Percentiles rank a stretch among this genome's conserved stretches.
Evolutionary conservation across 2,888 invertebrate species (phyloP).

Genomic region (Pegoplata infirma): DNA sequence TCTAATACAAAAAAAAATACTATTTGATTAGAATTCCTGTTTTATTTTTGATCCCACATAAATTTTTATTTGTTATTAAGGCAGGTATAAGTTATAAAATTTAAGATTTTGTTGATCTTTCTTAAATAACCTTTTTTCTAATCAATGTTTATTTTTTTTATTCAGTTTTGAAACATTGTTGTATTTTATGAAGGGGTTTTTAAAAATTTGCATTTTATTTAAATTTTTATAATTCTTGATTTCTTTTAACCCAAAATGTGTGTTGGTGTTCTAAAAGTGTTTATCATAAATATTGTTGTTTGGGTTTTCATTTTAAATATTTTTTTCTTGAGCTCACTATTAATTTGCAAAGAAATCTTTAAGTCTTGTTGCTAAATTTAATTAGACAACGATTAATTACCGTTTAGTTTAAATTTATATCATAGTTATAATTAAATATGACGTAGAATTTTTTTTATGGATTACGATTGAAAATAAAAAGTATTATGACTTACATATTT

Average conservation of each 20-base stretch:
- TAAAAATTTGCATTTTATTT: conserved; percentile 40
- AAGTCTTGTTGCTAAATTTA: conserved; percentile 13
- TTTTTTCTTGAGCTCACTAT: neutral
- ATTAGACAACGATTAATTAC: conserved; percentile 52
- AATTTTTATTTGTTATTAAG: conserved; percentile 7
- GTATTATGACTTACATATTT: neutral
- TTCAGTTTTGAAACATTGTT: neutral
- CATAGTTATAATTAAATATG: conserved; percentile 25
- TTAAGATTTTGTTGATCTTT: neutral
- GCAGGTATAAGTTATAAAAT: conserved; percentile 32
- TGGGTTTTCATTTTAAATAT: conserved; percentile 3
- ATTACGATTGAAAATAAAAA: neutral
- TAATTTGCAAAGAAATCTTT: conserved; percentile 14
- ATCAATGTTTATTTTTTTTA: conserved; percentile 16
- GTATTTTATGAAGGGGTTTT: neutral
- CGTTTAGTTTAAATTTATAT: conserved; percentile 35
- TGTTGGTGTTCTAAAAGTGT: conserved; percentile 9
- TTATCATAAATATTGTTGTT: conserved; percentile 4
- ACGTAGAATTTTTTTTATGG: conserved; percentile 6
- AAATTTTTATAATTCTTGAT: conserved; percentile 3
- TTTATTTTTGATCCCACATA: conserved; percentile 41
- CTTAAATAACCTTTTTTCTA: conserved; percentile 39
- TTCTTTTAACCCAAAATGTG: neutral
- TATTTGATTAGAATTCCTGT: conserved; percentile 1
- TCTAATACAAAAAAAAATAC: neutral